Conservation (phyloP, 2,797 vertebrate genomes). For the Tadarida brasiliensis region DNA sequence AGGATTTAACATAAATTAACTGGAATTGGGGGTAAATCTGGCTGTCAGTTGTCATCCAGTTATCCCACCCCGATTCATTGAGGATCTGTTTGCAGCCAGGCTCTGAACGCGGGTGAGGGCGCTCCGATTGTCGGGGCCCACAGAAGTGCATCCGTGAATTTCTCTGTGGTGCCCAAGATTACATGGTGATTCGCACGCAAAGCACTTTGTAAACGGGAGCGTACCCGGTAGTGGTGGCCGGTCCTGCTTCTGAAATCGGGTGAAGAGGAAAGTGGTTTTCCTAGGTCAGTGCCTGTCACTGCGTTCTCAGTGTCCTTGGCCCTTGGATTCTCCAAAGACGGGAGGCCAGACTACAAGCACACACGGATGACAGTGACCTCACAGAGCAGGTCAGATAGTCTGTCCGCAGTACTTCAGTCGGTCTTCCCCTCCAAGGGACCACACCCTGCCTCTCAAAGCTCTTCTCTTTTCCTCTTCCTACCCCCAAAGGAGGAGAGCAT, state of each 20-base stretch:
- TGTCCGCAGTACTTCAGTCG: neutral
- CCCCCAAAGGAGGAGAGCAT: neutral
- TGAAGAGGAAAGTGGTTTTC: neutral
- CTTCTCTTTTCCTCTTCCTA: neutral
- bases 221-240: neutral
- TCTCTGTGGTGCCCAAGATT: neutral
- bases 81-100: neutral
- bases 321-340: neutral
- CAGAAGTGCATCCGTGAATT: neutral
- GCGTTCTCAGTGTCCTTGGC: rapidly evolving
- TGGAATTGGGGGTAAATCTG: slow-evolving; percentile 32
- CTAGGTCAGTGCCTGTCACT: neutral
- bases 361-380: no score
- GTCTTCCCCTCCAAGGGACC: neutral
- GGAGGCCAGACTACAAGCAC: neutral
- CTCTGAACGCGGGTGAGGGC: neutral
- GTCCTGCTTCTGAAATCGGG: neutral
- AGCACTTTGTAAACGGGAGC: neutral
- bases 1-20: slow-evolving; percentile 29
- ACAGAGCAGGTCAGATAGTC: neutral
- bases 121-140: neutral
- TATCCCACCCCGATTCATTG: neutral
- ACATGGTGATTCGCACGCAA: neutral
- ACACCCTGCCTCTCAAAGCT: neutral
- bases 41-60: neutral